Base-by-base conservation (phyloP, 2,888 invertebrate genomes). In the Heliconius erato region DNA sequence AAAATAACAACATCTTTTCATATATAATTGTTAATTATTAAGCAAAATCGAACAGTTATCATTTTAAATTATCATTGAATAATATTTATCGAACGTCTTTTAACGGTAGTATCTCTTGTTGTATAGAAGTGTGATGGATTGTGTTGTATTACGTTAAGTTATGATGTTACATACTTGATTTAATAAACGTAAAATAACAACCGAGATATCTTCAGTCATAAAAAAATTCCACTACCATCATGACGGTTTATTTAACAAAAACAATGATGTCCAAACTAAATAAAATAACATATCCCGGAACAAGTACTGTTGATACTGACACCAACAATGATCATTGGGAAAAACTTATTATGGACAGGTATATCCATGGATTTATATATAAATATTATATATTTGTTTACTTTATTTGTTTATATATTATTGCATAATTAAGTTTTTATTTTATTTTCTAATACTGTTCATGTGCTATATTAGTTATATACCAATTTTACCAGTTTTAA, bases 231-330 rank as follows among this genome's bases (percentile, higher is more conserved):
- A n/a, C 12, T 68, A 44, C 49, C 23, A 88, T 68, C 65, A 95
- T 95, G 95, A 91, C 95, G 83, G 93, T 95, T 19, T 95, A 93
- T 87, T 85, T 95, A 84, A 94, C 95, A 1, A 94, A 94, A 88
- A 89, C 92, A 71, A 95, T 95, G 94, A 87, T 95, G 83, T 89
- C 92, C 16, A 94, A 90, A 83, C 88, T 95, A 86, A 94, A 92
- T 85, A 91, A 90, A 89, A 87, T 91, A 35, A 90, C 90, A 71
- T 94, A 92, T 88, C 88, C 92, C 32, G 87, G 86, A 78, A 80
- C 79, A 12, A 82, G 78, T 77, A 63, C 82, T 79, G 89, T 89
- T 85, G 90, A 91, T 74, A 90, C 89, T 79, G 89, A 90, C 68
- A 86, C 84, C 79, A 86, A 85, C 72, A 87, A 87, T 83, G 94